A percentile compares a stretch with the other conserved stretches of the same genome.
These are phyloP conservation scores for Hymenopus coronatus DNA, from an alignment of 2,888 invertebrate species.

Conservation along the genomic window DNA sequence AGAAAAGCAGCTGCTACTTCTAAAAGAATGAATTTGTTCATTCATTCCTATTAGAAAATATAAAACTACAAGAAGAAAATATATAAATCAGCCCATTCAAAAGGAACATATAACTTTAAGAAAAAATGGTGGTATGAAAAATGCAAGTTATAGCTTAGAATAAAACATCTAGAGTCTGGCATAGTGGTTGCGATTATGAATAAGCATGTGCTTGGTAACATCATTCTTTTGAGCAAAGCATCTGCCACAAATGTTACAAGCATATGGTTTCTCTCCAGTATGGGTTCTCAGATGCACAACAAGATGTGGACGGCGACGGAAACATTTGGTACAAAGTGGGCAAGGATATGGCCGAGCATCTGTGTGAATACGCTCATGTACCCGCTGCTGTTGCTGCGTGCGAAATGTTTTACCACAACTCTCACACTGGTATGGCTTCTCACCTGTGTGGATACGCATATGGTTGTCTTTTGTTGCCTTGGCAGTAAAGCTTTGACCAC, in stretches of 20 bases:
- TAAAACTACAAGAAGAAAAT: too few relatives aligned
- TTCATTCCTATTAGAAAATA: too few relatives aligned
- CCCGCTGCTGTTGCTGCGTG: conserved; percentile 21
- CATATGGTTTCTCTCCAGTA: conserved; percentile 42
- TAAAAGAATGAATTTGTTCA: too few relatives aligned
- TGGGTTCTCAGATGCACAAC: conserved; percentile 43
- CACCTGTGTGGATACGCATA: conserved; percentile 28
- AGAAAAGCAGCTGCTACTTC: too few relatives aligned
- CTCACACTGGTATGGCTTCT: conserved; percentile 23
- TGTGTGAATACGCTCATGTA: conserved; percentile 36
- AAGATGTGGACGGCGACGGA: conserved; percentile 42
- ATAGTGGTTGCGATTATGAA: conserved; percentile 1
- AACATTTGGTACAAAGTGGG: conserved; percentile 40
- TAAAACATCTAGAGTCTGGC: not conserved
- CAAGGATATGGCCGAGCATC: conserved; percentile 41
- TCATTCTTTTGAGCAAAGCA: conserved; percentile 44
- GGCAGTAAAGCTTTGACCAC: conserved; percentile 23
- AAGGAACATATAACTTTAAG: too few relatives aligned
- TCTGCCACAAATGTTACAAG: conserved; percentile 40
- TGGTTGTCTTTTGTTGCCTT: conserved; percentile 23
- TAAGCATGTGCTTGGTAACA: conserved; percentile 41
- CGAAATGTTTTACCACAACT: conserved; percentile 25
- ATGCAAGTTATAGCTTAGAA: too few relatives aligned
- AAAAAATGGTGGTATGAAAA: too few relatives aligned
- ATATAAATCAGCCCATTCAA: too few relatives aligned